Evolutionary conservation across 53 echinoderm and acorn worm genomes (phyloP).

Genomic region (Glandiceps talaboti): DNA sequence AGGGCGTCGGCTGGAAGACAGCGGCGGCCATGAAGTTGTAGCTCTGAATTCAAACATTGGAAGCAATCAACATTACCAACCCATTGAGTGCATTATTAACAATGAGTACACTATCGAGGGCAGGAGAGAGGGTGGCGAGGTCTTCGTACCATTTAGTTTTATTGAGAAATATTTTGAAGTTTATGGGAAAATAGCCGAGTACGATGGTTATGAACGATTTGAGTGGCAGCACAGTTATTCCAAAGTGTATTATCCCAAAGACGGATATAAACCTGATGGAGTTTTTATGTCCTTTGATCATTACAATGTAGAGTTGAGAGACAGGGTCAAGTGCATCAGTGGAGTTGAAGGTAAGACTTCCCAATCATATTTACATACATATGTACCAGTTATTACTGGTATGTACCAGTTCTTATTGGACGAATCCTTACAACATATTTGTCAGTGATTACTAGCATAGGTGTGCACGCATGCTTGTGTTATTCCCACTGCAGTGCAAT

Average conservation of each 20-base stretch:
- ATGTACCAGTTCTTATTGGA: too few species aligned
- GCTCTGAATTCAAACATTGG: background rate
- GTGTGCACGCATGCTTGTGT: too few species aligned
- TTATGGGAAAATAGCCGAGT: conserved; percentile 74
- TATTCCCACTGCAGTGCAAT: too few species aligned
- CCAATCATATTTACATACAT: too few species aligned
- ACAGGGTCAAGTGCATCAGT: conserved; percentile 86
- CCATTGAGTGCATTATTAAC: conserved; percentile 90
- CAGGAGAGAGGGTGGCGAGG: conserved; percentile 70
- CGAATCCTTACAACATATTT: too few species aligned
- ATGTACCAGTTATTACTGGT: too few species aligned
- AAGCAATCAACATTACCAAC: conserved; percentile 27
- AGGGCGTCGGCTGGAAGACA: background rate
- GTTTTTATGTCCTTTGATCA: conserved; percentile 92
- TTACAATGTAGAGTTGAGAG: conserved; percentile 83
- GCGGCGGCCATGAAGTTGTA: background rate
- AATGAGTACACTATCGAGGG: conserved; percentile 77
- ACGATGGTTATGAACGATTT: conserved; percentile 82
- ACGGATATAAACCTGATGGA: conserved; percentile 53
- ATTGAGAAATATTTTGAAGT: conserved; percentile 91
- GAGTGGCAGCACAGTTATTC: conserved; percentile 98
- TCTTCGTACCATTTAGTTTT: conserved; percentile 83
- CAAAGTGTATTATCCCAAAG: conserved; percentile 46
- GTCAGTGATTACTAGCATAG: too few species aligned
- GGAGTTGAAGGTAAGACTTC: conserved; percentile 74